Conservation (phyloP, 2,113 vertebrate genomes). For the Stigmatopora argus region DNA sequence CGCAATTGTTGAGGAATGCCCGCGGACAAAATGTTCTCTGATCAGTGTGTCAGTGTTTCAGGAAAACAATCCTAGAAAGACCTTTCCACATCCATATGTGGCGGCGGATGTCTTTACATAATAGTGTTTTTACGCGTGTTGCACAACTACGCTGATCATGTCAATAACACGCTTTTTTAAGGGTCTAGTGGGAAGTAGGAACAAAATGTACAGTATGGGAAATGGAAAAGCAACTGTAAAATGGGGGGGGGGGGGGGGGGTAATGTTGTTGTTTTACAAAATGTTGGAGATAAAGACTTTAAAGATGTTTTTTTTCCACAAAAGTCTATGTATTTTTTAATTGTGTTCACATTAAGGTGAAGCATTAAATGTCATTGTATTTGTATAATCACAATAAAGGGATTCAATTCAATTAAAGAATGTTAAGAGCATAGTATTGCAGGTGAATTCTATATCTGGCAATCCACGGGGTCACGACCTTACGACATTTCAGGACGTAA, state of each 20-base stretch:
- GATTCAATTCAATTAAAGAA: too few relatives aligned
- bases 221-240: not conserved
- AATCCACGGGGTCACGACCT: not conserved
- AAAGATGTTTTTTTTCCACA: too few relatives aligned
- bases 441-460: not conserved
- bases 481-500: not conserved
- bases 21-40: not conserved
- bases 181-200: not conserved
- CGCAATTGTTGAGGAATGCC: not conserved
- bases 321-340: too few relatives aligned
- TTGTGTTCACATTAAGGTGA: too few relatives aligned
- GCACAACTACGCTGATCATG: not conserved
- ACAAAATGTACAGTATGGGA: not conserved
- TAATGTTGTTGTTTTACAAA: not conserved
- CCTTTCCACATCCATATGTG: not conserved
- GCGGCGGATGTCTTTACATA: not conserved
- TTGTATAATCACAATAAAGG: too few relatives aligned
- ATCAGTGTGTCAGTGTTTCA: slow-evolving; percentile 1
- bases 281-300: too few relatives aligned
- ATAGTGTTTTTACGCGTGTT: not conserved
- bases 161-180: not conserved
- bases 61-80: not conserved
- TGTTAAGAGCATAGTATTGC: too few relatives aligned
- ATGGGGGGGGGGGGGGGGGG: not conserved
- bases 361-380: too few relatives aligned